Percentiles rank a stretch among this genome's conserved stretches.
phyloP scores from a whole-genome alignment of 2,113 vertebrate species.

The Psilopsiagon aymara region DNA sequence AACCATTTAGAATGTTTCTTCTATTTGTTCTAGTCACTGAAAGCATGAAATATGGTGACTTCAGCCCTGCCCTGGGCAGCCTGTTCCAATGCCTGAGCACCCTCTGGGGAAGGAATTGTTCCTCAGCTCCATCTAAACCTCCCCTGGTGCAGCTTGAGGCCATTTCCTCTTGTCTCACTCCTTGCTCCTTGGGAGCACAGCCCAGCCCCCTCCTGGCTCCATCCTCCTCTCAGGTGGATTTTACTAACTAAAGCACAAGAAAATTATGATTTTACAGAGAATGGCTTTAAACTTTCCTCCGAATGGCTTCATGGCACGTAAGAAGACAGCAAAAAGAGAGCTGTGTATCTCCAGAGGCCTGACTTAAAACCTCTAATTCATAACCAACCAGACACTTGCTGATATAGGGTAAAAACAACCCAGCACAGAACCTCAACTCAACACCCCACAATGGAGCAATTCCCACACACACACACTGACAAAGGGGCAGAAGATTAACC shows the following conservation, averaged over 20 bases:
- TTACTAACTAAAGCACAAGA: not conserved
- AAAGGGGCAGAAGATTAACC: not conserved
- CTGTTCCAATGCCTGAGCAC: not conserved
- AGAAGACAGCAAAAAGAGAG: not conserved
- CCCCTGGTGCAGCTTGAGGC: not conserved
- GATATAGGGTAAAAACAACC: not conserved
- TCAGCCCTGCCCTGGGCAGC: not conserved
- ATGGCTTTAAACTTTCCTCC: not conserved
- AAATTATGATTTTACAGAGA: not conserved
- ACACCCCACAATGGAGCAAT: not conserved
- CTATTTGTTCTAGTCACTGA: not conserved
- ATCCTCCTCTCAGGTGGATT: not conserved
- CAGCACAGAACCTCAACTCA: not conserved
- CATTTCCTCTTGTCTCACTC: not conserved
- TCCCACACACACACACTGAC: not conserved
- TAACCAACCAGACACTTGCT: not conserved
- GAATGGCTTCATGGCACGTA: not conserved
- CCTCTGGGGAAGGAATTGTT: not conserved
- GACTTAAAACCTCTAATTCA: not conserved
- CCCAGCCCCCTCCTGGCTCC: not conserved
- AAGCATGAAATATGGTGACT: not conserved
- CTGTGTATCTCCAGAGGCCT: rapidly evolving
- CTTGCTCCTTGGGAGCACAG: not conserved
- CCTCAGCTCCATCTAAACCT: not conserved
- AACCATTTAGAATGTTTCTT: not conserved